Percentiles rank a stretch among this genome's conserved stretches.
Evolutionary conservation across 2,797 vertebrate genomes (phyloP).

Genomic region (Anniella stebbinsi): DNA sequence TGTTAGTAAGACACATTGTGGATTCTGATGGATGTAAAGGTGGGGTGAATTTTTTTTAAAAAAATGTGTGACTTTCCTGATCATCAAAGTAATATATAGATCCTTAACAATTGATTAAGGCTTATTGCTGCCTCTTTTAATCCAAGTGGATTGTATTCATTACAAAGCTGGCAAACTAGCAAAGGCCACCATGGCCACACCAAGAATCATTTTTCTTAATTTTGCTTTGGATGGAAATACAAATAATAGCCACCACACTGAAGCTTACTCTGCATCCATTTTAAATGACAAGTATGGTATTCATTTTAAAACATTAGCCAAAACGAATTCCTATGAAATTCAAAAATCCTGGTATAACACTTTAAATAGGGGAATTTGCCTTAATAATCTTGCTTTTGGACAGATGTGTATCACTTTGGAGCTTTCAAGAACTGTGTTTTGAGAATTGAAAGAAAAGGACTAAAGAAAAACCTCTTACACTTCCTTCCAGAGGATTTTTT

Average conservation of each 20-base stretch:
- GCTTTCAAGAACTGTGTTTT: slow-evolving; percentile 38
- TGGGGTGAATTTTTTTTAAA: background rate
- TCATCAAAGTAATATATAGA: background rate
- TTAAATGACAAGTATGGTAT: background rate
- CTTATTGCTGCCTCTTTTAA: background rate
- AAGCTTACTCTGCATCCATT: background rate
- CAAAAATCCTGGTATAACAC: background rate
- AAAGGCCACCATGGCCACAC: background rate
- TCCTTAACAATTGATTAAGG: background rate
- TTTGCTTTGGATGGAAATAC: background rate
- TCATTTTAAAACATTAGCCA: background rate
- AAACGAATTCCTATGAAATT: background rate
- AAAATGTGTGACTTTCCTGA: background rate
- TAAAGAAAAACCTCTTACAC: slow-evolving; percentile 39
- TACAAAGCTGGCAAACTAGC: background rate
- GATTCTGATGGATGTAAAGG: background rate
- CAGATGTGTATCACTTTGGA: background rate
- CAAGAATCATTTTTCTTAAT: background rate
- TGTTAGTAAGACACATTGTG: background rate
- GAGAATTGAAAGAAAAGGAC: slow-evolving; percentile 52
- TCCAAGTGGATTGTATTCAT: background rate
- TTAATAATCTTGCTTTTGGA: background rate
- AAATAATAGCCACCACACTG: background rate
- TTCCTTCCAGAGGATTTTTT: slow-evolving; percentile 39
- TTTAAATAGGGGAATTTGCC: background rate